These are phyloP conservation scores for Catalaphyllia jardinei DNA, from an alignment of 64 coral and sea anemone species.

Conservation along the genomic window DNA sequence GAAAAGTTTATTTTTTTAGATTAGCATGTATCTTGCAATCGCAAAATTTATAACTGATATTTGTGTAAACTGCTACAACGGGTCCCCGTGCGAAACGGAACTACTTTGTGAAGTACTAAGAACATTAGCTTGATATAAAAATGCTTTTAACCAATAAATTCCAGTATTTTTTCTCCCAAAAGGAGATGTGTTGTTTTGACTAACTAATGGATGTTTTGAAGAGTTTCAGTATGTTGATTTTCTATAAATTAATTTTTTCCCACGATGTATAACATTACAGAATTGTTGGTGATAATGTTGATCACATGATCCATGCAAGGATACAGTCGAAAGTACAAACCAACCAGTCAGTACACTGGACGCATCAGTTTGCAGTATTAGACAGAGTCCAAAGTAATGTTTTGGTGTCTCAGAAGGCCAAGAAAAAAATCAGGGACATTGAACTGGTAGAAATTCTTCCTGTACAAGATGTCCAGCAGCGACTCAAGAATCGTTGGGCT, in stretches of 20 bases:
- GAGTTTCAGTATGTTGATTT: no score
- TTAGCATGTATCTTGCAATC: no score
- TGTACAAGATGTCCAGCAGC: background rate
- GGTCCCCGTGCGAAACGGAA: no score
- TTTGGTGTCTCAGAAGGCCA: background rate
- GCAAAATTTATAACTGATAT: background rate
- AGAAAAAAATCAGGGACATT: background rate
- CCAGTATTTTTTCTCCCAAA: no score
- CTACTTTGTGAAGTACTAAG: no score
- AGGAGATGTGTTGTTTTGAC: no score
- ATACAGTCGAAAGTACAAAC: constrained; percentile 40
- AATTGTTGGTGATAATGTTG: constrained; percentile 68
- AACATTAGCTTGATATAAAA: no score
- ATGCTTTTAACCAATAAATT: no score
- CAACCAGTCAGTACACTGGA: constrained; percentile 58
- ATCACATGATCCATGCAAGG: constrained; percentile 55
- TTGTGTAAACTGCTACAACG: no score
- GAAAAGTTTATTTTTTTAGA: no score
- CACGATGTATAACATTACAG: background rate
- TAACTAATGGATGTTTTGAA: no score
- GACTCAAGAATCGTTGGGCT: background rate
- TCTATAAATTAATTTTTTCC: background rate
- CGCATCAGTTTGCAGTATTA: constrained; percentile 54
- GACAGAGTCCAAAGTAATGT: constrained; percentile 15
- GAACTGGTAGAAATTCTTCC: no score